Conservation (phyloP, 2,113 vertebrate species). For the Bombycilla garrulus region DNA sequence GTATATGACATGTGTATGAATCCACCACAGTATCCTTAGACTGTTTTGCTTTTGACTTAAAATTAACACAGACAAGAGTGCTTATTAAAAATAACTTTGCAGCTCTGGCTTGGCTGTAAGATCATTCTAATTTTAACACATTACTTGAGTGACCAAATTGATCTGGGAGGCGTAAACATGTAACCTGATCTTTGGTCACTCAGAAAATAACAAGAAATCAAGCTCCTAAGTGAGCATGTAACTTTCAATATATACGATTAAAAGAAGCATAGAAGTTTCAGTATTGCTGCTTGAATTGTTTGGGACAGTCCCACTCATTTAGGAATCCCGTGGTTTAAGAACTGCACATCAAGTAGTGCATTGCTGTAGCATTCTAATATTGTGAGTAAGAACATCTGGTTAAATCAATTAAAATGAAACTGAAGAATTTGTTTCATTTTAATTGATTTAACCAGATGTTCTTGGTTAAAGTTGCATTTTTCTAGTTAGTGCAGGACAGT, state of each 20-base stretch:
- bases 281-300: background rate
- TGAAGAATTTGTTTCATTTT: background rate
- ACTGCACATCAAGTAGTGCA: background rate
- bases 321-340: background rate
- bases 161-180: background rate
- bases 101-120: background rate
- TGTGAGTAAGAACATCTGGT: background rate
- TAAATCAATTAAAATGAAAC: background rate
- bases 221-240: background rate
- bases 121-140: background rate
- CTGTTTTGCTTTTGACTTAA: conserved; percentile 1
- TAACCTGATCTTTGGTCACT: background rate
- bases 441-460: too few relatives aligned
- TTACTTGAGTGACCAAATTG: background rate
- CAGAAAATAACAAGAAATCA: conserved; percentile 7
- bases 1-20: fast-evolving
- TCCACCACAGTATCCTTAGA: background rate
- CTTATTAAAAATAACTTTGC: conserved; percentile 14
- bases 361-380: background rate
- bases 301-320: background rate
- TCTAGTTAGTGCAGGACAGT: background rate
- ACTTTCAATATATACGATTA: background rate
- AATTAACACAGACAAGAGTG: background rate
- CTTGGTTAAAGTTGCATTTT: background rate
- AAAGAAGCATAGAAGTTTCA: background rate